Conservation (phyloP, 2,797 vertebrate species). For the Chelidonichthys spinosus region DNA sequence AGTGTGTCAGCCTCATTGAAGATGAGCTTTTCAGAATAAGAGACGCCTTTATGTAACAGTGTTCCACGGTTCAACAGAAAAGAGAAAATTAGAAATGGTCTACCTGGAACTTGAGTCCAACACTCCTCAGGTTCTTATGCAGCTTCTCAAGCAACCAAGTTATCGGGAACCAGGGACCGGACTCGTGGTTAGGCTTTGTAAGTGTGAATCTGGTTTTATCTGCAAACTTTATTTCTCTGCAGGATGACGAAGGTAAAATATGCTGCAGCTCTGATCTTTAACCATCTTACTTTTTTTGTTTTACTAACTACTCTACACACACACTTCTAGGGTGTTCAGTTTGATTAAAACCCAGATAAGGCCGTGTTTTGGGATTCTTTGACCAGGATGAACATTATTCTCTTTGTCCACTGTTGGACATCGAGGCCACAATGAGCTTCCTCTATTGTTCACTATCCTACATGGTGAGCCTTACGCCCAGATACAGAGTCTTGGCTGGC, state of each 20-base stretch:
- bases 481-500: background rate
- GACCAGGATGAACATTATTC: background rate
- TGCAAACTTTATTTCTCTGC: no score
- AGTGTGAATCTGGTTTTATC: no score
- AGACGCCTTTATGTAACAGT: background rate
- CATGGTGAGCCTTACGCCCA: background rate
- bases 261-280: no score
- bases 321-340: background rate
- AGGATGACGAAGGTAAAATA: no score
- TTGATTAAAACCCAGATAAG: background rate
- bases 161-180: no score
- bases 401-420: background rate
- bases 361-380: background rate
- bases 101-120: background rate
- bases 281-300: background rate
- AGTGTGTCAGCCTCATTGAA: background rate
- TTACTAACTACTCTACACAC: background rate
- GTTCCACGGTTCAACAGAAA: background rate
- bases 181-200: no score
- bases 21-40: background rate
- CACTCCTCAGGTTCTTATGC: background rate
- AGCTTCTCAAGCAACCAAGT: no score
- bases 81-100: background rate
- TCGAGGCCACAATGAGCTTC: background rate
- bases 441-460: no score